Evolutionary conservation across 2,888 invertebrate species (phyloP).

Genomic region (Bursaphelenchus okinawaensis): DNA sequence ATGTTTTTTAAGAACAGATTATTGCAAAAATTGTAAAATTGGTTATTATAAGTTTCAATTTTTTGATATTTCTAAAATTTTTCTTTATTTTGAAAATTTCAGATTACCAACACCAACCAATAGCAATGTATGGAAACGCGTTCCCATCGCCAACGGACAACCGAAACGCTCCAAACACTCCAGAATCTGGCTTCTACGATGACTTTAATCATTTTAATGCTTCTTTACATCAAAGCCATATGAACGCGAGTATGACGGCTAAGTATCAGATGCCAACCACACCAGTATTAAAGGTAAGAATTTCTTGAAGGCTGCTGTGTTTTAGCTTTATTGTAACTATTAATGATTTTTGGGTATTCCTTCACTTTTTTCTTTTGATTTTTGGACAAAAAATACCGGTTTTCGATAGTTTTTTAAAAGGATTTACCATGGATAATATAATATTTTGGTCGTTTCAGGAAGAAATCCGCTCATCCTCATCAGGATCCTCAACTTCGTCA

Average conservation of each 20-base stretch:
- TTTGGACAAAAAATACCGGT: too few relatives aligned
- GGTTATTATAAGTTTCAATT: too few relatives aligned
- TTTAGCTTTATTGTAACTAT: too few relatives aligned
- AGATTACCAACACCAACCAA: constrained; percentile 25
- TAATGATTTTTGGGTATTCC: too few relatives aligned
- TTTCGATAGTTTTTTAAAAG: too few relatives aligned
- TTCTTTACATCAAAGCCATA: constrained; percentile 10
- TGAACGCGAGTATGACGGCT: neutral
- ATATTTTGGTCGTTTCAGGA: constrained; percentile 40
- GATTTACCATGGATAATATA: too few relatives aligned
- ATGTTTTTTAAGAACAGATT: neutral
- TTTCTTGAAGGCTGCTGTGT: too few relatives aligned
- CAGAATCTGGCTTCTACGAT: constrained; percentile 48
- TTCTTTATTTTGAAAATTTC: constrained; percentile 1
- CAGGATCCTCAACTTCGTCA: constrained; percentile 30
- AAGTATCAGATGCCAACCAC: neutral
- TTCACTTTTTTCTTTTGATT: too few relatives aligned
- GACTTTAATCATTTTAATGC: constrained; percentile 30
- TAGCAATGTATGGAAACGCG: neutral
- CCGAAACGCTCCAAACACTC: constrained; percentile 37
- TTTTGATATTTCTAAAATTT: too few relatives aligned
- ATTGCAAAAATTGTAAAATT: too few relatives aligned
- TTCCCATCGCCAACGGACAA: constrained; percentile 45
- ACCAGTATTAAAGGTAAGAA: neutral
- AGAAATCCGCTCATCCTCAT: constrained; percentile 42